Percentiles rank a stretch among this genome's conserved stretches.
Conservation (phyloP, 2,888 invertebrate genomes). For the Ecdyonurus torrentis region DNA sequence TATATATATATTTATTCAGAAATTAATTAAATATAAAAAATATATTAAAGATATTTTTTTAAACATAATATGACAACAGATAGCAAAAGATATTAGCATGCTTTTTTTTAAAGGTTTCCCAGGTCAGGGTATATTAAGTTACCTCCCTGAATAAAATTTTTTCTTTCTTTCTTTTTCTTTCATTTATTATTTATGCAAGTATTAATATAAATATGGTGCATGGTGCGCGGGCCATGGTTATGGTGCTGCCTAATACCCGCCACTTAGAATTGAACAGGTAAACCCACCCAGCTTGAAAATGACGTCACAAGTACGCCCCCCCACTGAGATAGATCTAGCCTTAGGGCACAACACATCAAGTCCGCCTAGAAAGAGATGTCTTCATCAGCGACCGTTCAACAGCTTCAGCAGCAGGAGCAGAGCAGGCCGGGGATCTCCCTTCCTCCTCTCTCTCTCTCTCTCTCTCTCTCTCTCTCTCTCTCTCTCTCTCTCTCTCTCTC, state of each 20-base stretch:
- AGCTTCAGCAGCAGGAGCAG: not conserved
- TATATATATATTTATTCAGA: too few species aligned
- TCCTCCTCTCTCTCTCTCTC: not conserved
- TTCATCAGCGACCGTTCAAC: not conserved
- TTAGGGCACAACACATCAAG: conserved; percentile 1
- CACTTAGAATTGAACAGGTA: not conserved
- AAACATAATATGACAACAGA: not conserved
- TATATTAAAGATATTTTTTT: not conserved
- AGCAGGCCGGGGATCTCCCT: not conserved
- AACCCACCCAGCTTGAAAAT: not conserved
- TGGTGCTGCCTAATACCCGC: not conserved
- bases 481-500: not conserved
- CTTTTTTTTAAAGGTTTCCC: too few species aligned
- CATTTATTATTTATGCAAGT: not conserved
- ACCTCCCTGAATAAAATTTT: too few species aligned
- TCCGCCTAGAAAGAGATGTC: conserved; percentile 3
- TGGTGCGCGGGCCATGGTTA: too few species aligned
- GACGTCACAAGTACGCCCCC: not conserved
- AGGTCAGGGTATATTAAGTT: too few species aligned
- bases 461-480: not conserved
- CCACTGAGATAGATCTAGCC: conserved; percentile 2
- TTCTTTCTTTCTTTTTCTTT: not conserved
- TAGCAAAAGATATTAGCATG: too few species aligned
- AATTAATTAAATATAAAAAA: not conserved
- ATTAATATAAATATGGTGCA: not conserved